These are phyloP conservation scores for Pipistrellus kuhlii DNA, from an alignment of 2,797 vertebrate genomes.

Conservation along the genomic window DNA sequence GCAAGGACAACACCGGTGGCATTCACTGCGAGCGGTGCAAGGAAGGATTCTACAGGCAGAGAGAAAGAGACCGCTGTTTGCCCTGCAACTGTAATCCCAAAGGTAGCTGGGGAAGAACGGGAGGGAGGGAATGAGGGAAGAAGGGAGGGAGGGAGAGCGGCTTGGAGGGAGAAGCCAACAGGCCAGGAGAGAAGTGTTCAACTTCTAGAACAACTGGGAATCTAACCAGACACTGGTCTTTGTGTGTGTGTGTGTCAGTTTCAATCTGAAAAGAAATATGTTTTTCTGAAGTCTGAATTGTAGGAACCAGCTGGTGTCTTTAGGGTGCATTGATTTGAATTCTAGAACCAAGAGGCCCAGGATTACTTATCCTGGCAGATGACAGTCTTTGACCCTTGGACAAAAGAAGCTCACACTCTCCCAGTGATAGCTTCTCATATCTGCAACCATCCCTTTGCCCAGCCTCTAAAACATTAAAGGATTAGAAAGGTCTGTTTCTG, in stretches of 20 bases:
- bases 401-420: not conserved
- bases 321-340: not conserved
- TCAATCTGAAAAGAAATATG: not conserved
- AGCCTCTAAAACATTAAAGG: not conserved
- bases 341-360: not conserved
- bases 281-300: not conserved
- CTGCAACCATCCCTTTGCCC: not conserved
- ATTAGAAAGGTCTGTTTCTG: not conserved
- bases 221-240: not conserved
- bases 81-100: slow-evolving; percentile 91
- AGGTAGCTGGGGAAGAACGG: slow-evolving; percentile 85
- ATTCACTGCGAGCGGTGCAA: slow-evolving; percentile 92
- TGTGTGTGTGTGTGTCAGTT: not conserved
- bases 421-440: not conserved
- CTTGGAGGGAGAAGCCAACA: not conserved
- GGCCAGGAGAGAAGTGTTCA: not conserved
- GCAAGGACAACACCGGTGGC: slow-evolving; percentile 91
- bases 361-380: not conserved
- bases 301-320: not conserved
- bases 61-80: slow-evolving; percentile 86
- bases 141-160: too few relatives aligned
- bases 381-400: not conserved
- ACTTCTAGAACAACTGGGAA: not conserved
- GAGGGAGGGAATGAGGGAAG: accelerated
- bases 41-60: slow-evolving; percentile 89